Evolutionary conservation across 2,888 invertebrate species (phyloP).

Genomic region (Acronicta leporina): DNA sequence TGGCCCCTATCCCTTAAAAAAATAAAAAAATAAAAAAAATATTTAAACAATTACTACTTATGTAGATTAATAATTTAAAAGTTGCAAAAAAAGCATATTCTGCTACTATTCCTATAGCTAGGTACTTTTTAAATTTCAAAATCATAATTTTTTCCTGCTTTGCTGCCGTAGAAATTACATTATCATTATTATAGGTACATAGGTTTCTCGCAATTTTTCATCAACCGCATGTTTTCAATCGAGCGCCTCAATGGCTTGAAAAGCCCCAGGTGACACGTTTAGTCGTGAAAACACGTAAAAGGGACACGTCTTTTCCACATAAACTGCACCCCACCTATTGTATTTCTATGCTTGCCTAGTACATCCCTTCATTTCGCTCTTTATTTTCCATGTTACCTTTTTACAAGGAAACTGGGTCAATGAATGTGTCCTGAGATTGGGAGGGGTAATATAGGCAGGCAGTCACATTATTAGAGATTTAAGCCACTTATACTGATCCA

Average conservation of each 20-base stretch:
- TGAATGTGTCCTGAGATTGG: slow-evolving; percentile 60
- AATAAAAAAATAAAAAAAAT: too few relatives aligned
- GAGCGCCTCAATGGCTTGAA: slow-evolving; percentile 5
- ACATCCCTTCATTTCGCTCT: slow-evolving; percentile 73
- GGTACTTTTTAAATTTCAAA: too few relatives aligned
- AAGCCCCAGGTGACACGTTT: slow-evolving; percentile 26
- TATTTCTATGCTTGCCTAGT: slow-evolving; percentile 69
- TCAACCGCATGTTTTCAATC: neutral
- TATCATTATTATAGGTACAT: neutral
- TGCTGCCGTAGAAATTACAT: too few relatives aligned
- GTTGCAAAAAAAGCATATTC: too few relatives aligned
- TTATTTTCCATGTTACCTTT: slow-evolving; percentile 70
- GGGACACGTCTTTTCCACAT: slow-evolving; percentile 51
- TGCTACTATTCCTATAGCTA: too few relatives aligned
- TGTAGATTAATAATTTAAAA: too few relatives aligned
- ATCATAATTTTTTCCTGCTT: too few relatives aligned
- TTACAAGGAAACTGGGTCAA: slow-evolving; percentile 72
- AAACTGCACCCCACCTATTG: slow-evolving; percentile 62
- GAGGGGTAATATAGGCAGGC: slow-evolving; percentile 43
- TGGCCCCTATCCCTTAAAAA: too few relatives aligned
- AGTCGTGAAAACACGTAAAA: slow-evolving; percentile 39
- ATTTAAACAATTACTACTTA: too few relatives aligned
- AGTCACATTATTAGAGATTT: too few relatives aligned
- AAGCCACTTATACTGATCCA: too few relatives aligned
- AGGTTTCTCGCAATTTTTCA: neutral